Evolutionary conservation across 2,797 vertebrate genomes (phyloP).

Genomic region (Pseudomugil tenellus): DNA sequence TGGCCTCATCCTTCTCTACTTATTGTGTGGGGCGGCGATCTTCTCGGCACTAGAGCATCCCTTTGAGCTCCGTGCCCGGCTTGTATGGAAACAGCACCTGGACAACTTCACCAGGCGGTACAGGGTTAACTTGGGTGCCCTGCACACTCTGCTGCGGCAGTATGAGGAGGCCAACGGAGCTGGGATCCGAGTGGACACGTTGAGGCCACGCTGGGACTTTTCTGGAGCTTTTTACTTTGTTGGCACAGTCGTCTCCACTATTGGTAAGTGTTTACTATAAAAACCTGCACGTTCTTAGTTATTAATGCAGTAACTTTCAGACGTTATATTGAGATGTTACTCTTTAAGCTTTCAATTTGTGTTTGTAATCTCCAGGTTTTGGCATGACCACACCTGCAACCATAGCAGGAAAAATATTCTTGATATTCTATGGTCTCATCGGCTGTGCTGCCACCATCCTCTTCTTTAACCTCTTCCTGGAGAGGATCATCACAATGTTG

Average conservation of each 20-base stretch:
- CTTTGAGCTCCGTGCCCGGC: slow-evolving; percentile 78
- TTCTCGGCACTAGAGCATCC: slow-evolving; percentile 85
- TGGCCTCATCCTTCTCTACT: slow-evolving; percentile 82
- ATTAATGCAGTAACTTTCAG: background rate
- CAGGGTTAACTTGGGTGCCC: slow-evolving; percentile 71
- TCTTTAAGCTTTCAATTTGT: slow-evolving; percentile 15
- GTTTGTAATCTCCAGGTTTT: slow-evolving; percentile 74
- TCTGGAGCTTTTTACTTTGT: slow-evolving; percentile 87
- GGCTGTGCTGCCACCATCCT: slow-evolving; percentile 87
- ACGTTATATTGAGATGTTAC: background rate
- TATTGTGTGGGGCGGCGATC: slow-evolving; percentile 84
- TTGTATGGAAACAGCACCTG: slow-evolving; percentile 81
- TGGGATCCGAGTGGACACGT: slow-evolving; percentile 78
- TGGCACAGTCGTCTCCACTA: slow-evolving; percentile 85
- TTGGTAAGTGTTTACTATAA: slow-evolving; percentile 71
- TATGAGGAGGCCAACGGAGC: slow-evolving; percentile 84
- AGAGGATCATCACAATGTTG: slow-evolving; percentile 87
- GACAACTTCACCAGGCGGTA: slow-evolving; percentile 80
- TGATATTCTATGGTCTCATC: slow-evolving; percentile 86
- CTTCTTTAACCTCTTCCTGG: slow-evolving; percentile 88
- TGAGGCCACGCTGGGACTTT: slow-evolving; percentile 86
- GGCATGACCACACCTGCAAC: slow-evolving; percentile 87
- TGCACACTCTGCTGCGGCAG: slow-evolving; percentile 80
- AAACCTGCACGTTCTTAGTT: background rate
- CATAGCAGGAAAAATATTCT: slow-evolving; percentile 82